Evolutionary conservation across 2,888 invertebrate species (phyloP), one percentile per base, ranked within the genome.

Genomic region (Euphydryas editha): DNA sequence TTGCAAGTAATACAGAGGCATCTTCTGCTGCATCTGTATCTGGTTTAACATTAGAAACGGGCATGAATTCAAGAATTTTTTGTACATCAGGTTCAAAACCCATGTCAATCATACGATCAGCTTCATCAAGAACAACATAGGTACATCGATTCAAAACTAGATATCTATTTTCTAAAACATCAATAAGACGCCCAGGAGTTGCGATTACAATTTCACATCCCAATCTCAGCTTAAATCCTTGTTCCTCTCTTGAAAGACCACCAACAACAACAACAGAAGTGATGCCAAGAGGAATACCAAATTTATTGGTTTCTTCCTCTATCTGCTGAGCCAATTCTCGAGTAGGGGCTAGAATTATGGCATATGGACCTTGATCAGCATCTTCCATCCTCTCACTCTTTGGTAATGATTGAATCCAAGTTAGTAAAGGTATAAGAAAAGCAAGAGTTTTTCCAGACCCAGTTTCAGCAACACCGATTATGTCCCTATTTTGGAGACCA

Each of bases 31-130:
- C 99, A 77, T 99, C 99, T 0, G 97, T 96, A 82, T 99, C 99
- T 0, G 99, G 99, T 86, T 99, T 99, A 67, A 98, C 94, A 89
- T 99, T 99, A 0, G 99, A 96, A 0, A 99, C 99, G 0, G 99
- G 99, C 96, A 99, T 98, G 84, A 96, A 98, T 79, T 99, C 99
- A 39, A 99, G 93, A 86, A 99, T 99, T 85, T 98, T 98, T 81
- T 99, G 99, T 0, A 99, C 99, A 80, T 98, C 97, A 49, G 99
- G 98, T 86, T 99, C 99, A 84, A 99, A 99, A 84, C 99, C 99
- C 98, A 99, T 99, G 94, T 99, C 99, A 88, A 99, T 99, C 99
- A 99, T 99, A 82, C 99, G 95, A 93, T 99, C 99, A 39, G 99
- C 99, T 93, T 98, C 97, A 80, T 98, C 98, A 61, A 98, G 93